Percentiles rank a stretch among this genome's conserved stretches.
These are phyloP conservation scores for Puntigrus tetrazona DNA, from an alignment of 2,113 vertebrate species.

Conservation along the genomic window DNA sequence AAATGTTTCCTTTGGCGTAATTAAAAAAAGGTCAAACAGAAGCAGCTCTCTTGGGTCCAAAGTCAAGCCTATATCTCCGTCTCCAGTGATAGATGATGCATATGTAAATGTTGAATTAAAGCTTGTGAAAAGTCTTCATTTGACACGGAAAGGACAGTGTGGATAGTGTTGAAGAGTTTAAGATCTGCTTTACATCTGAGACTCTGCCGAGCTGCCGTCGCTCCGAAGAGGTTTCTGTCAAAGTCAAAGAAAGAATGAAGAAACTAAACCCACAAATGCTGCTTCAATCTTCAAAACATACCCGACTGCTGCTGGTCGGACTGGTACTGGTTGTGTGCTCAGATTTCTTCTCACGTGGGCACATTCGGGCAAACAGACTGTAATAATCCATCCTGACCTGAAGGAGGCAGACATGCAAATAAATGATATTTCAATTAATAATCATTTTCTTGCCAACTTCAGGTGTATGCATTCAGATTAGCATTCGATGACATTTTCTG, in stretches of 20 bases:
- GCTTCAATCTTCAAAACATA: background rate
- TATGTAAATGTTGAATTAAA: background rate
- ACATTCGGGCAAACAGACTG: slow-evolving; percentile 66
- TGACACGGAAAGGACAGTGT: background rate
- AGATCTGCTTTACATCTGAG: slow-evolving; percentile 36
- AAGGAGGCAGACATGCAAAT: slow-evolving; percentile 46
- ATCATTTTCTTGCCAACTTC: background rate
- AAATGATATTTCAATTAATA: background rate
- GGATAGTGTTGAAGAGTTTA: background rate
- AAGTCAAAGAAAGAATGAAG: background rate
- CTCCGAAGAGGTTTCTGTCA: slow-evolving; percentile 46
- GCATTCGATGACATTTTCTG: background rate
- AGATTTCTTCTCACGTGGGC: slow-evolving; percentile 64
- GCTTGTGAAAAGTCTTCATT: background rate
- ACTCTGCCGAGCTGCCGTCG: slow-evolving; percentile 43
- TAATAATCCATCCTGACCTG: slow-evolving; percentile 84
- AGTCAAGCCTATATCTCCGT: no score
- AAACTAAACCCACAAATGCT: background rate
- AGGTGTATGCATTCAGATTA: background rate
- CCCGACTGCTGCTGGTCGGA: slow-evolving; percentile 69
- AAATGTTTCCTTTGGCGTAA: no score
- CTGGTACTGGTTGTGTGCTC: slow-evolving; percentile 70
- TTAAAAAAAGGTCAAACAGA: background rate
- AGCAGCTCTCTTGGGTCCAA: background rate
- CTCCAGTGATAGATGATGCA: no score